Evolutionary conservation across 2,888 invertebrate species (phyloP), one percentile per base, ranked within the genome.

Genomic region (Ctena decussata): DNA sequence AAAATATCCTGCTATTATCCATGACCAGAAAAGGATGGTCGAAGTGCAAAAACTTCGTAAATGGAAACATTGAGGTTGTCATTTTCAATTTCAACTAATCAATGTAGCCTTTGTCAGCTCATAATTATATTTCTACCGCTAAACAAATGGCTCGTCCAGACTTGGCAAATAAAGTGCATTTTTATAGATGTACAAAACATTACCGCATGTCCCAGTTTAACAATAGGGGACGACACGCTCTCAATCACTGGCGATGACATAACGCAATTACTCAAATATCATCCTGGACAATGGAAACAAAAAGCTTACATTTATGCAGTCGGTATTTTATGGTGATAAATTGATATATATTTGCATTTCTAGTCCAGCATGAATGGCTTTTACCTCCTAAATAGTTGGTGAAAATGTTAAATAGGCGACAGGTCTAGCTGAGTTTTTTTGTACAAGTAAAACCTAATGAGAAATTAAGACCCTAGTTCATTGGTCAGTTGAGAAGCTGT

Each of bases 271-370:
- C 79, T 60, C 79, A 27, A 65, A 82, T 75, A 76, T 79, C 79
- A 80, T 30, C 71, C 41, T 86, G 86, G 86, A 83, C 86, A 83
- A 86, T 80, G 77, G 82, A 71, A 65, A 77, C 69, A 65, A 76
- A 53, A 72, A 80, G 78, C 72, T 75, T 78, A 80, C 60, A 39
- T 78, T 80, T 86, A 83, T 80, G 86, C 83, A 83, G 78, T 77
- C 78, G 65, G 41, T 74, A 80, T 78, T 87, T 87, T 85, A 87
- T 85, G 84, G 80, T 85, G 87, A 87, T 85, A 77, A 87, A 87
- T 87, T 85, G 84, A 82, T 75, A 82, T 78, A 80, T 77, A 87
- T 87, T 84, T 85, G 87, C 87, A 87, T 87, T 82, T 82, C 41
- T 65, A 72, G 82, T 77, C 82, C 72, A 27, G 72, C 77, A 60